Conservation (phyloP, 1,140 invertebrate genomes). For the Artemia franciscana region DNA sequence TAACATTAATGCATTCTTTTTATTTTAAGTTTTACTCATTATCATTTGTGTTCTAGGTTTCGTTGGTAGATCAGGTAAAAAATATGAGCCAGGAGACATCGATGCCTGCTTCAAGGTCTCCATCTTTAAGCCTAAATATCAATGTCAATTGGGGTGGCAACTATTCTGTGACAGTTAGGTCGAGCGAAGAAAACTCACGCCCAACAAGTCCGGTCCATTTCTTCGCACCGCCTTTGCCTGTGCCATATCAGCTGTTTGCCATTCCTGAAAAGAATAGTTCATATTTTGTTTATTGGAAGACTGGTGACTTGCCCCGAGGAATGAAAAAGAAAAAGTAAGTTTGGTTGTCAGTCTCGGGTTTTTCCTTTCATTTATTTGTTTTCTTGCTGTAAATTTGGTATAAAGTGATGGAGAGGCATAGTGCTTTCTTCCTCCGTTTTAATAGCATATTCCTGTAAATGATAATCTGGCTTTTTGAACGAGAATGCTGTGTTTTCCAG, state of each 20-base stretch:
- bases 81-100: slow-evolving; percentile 4
- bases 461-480: no score
- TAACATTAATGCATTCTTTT: no score
- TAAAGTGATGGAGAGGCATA: no score
- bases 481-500: no score
- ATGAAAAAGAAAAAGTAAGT: slow-evolving; percentile 14
- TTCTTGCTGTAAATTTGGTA: no score
- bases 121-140: slow-evolving; percentile 18
- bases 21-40: no score
- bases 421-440: no score
- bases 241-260: slow-evolving; percentile 36
- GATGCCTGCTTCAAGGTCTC: slow-evolving; percentile 17
- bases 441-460: no score
- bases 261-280: slow-evolving; percentile 27
- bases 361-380: no score
- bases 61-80: slow-evolving; percentile 13
- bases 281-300: slow-evolving; percentile 35
- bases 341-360: not conserved
- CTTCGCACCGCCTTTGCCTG: slow-evolving; percentile 28
- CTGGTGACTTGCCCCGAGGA: slow-evolving; percentile 15
- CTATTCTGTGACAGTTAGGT: slow-evolving; percentile 20
- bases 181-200: not conserved
- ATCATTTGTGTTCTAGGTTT: not conserved
- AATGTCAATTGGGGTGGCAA: slow-evolving; percentile 32
- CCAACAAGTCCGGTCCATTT: slow-evolving; percentile 16